Evolutionary conservation across 2,113 vertebrate species (phyloP), one percentile per base, ranked within the genome.

Genomic region (Triplophysa siluroides): DNA sequence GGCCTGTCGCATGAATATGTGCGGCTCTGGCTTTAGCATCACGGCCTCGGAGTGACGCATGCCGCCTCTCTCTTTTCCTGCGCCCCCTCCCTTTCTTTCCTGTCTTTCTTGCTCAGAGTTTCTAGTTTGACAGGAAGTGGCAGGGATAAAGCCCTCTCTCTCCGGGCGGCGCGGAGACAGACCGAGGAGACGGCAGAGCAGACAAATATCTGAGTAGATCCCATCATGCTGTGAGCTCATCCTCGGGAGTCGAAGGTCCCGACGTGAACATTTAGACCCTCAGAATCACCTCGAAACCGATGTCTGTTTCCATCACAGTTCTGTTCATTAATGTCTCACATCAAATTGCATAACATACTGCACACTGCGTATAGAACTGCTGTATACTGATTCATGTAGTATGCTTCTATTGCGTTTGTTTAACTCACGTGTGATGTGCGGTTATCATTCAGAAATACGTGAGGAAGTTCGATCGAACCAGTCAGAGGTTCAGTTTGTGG

Each of bases 51-150:
- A 58, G 19, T 58, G 19, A 58, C 8, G 54, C 19, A 58, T 58
- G 38, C 23, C 56, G 11, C 18, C 9, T 29, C 56, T 8, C 33
- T 38, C 33, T 38, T 8, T 38, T 43, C n/a, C 61, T 19, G 26
- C 7, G 43, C 24, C 41, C 23, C 77, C 65, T 38, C 8, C 8
- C 24, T 78, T 24, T 9, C 65, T 78, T 68, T 43, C 58, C 56
- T 47, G 14, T 14, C 26, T 29, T 8, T 24, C 50, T 56, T n/a
- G 58, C 43, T 71, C 80, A 72, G 54, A 70, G 41, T 80, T 80
- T 82, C 81, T 72, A 83, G 58, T 63, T 64, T 23, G 56, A 78
- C 80, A 83, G 83, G 83, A 83, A 77, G 80, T 76, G 58, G 23
- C 64, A 73, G 43, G 63, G 64, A 52, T 56, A 70, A 21, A 50